These are phyloP conservation scores for Crossocerus cetratus DNA, from an alignment of 2,888 invertebrate species.

Conservation along the genomic window DNA sequence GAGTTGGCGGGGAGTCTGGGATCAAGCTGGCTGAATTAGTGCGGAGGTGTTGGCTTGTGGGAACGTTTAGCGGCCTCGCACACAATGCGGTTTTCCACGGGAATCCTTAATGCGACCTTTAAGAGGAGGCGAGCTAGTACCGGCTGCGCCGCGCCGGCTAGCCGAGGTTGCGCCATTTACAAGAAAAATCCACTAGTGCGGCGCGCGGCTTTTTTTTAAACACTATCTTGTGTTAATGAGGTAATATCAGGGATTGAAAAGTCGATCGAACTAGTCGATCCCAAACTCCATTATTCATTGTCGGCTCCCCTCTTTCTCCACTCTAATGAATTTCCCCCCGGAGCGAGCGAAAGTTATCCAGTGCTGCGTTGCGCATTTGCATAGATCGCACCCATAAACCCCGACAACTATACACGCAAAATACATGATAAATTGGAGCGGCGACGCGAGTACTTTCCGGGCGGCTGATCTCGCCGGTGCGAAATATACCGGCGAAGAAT, in stretches of 20 bases:
- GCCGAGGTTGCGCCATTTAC: slow-evolving; percentile 32
- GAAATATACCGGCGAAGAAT: slow-evolving; percentile 19
- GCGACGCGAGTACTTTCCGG: too few relatives aligned
- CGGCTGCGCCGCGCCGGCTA: slow-evolving; percentile 13
- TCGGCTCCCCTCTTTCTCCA: too few relatives aligned
- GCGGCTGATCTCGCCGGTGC: not conserved
- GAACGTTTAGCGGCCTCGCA: slow-evolving; percentile 2
- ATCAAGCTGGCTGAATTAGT: slow-evolving; percentile 7
- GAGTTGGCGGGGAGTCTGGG: too few relatives aligned
- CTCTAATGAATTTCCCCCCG: slow-evolving; percentile 24
- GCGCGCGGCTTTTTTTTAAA: slow-evolving; percentile 4
- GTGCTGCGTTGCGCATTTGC: too few relatives aligned
- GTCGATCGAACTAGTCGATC: too few relatives aligned
- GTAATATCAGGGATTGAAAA: slow-evolving; percentile 28
- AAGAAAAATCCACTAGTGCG: slow-evolving; percentile 50
- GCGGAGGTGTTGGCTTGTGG: not conserved
- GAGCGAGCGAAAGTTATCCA: too few relatives aligned
- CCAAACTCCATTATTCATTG: too few relatives aligned
- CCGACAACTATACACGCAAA: too few relatives aligned
- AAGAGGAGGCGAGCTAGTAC: slow-evolving; percentile 9
- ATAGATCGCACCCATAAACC: too few relatives aligned
- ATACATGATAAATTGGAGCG: too few relatives aligned
- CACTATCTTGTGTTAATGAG: slow-evolving; percentile 37
- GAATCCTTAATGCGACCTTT: slow-evolving; percentile 13
- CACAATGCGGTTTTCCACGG: slow-evolving; percentile 9